Base-by-base conservation (phyloP, 2,113 vertebrate species). In the Esox niger region DNA sequence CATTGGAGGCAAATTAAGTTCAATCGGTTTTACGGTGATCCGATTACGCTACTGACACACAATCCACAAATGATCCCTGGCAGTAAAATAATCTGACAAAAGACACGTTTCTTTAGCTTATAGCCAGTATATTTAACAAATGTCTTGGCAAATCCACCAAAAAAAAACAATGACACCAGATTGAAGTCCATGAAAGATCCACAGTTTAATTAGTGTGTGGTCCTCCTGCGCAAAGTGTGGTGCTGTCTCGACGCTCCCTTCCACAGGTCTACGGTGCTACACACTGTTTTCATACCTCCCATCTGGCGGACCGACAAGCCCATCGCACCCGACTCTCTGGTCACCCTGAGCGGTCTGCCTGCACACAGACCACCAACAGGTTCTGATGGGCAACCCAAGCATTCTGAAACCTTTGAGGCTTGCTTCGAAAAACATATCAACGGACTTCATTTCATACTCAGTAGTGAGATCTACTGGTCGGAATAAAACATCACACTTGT, bases 141-240 rank as follows among this genome's bases (percentile, higher is more conserved):
- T 38, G 35, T 38, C 9, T 38, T n/a, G n/a, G n/a, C n/a, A n/a
- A n/a, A 38, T 38, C 35, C 35, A 38, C 35, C 35, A 38, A 38
- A 38, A 13, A 38, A n/a, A n/a, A n/a, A n/a, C n/a, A n/a, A n/a
- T n/a, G n/a, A n/a, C n/a, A n/a, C n/a, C n/a, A n/a, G n/a, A n/a
- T n/a, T n/a, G n/a, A n/a, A n/a, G n/a, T n/a, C n/a, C n/a, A n/a
- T n/a, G n/a, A n/a, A n/a, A n/a, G 23, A 21, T 23, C 25, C 47
- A 0, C 8, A 25, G 2, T 54, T 31, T 66, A 32, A 7, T 62
- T 52, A 54, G 47, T 64, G 10, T 62, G 23, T 26, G 75, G 90
- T 91, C 90, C 89, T 90, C 89, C 88, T 67, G 79, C 69, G 81
- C 90, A 82, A 71, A 83, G 81, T 75, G 89, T 84, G 90, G 89